These are phyloP conservation scores for Mandrillus leucophaeus DNA, from an alignment of 2,113 vertebrate species.

Conservation along the genomic window DNA sequence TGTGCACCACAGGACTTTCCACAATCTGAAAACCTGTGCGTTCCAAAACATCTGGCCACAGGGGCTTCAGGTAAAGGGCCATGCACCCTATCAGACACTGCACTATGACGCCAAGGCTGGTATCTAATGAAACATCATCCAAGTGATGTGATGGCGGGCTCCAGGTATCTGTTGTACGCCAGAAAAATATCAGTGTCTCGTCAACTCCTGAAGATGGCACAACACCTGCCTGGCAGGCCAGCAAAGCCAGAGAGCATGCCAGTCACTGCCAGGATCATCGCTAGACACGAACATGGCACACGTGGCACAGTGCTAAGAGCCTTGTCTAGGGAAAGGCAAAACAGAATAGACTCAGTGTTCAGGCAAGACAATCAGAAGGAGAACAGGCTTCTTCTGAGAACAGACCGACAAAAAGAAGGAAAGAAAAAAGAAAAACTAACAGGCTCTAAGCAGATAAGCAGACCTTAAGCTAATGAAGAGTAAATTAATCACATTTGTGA, in stretches of 20 bases:
- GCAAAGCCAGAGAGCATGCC: not conserved
- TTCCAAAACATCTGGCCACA: not conserved
- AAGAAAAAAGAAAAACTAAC: not conserved
- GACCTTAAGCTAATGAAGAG: not conserved
- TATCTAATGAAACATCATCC: not conserved
- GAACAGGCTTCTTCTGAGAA: not conserved
- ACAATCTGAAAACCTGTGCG: not conserved
- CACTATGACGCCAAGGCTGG: not conserved
- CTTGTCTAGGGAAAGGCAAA: not conserved
- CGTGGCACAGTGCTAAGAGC: not conserved
- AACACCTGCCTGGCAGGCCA: not conserved
- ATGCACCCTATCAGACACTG: not conserved
- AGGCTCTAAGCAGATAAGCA: not conserved
- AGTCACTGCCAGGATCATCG: not conserved
- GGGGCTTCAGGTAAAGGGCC: not conserved
- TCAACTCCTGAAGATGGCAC: fast-evolving
- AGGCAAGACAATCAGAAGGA: not conserved
- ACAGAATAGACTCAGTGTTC: not conserved
- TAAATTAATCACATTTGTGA: not conserved
- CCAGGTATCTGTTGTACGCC: not conserved
- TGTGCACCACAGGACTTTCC: not conserved
- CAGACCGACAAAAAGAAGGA: not conserved
- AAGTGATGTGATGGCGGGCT: not conserved
- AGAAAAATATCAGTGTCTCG: not conserved
- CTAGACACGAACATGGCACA: not conserved